Evolutionary conservation across 2,797 vertebrate genomes (phyloP).

Genomic region (Tapirus indicus): DNA sequence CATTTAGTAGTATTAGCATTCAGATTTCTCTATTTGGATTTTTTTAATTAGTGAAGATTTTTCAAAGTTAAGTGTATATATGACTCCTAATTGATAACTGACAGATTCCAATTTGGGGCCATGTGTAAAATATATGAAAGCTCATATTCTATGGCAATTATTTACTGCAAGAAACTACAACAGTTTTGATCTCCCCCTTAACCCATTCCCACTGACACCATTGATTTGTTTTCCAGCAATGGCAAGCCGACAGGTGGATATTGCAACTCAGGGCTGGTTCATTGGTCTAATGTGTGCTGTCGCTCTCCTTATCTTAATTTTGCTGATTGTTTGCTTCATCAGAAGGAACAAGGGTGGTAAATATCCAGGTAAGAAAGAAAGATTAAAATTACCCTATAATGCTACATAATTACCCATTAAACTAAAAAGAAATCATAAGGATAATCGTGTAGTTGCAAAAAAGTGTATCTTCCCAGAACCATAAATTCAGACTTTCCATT

Average conservation of each 20-base stretch:
- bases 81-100: neutral
- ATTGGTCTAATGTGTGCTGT: constrained; percentile 99
- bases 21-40: constrained; percentile 48
- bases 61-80: neutral
- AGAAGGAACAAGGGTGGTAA: constrained; percentile 99
- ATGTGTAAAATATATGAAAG: neutral
- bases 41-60: constrained; percentile 47
- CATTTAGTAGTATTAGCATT: constrained; percentile 11
- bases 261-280: constrained; percentile 99
- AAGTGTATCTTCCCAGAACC: neutral
- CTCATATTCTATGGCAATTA: neutral
- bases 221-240: constrained; percentile 91
- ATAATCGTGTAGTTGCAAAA: neutral
- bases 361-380: constrained; percentile 94
- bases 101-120: neutral
- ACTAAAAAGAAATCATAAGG: neutral
- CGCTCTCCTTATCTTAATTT: constrained; percentile 97
- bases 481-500: neutral
- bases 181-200: neutral
- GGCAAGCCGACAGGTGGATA: constrained; percentile 97
- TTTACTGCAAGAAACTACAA: neutral
- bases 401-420: neutral
- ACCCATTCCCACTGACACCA: neutral
- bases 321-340: constrained; percentile 99
- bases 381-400: neutral